These are phyloP conservation scores for Calypte anna DNA, from an alignment of 2,113 vertebrate species.

Conservation along the genomic window DNA sequence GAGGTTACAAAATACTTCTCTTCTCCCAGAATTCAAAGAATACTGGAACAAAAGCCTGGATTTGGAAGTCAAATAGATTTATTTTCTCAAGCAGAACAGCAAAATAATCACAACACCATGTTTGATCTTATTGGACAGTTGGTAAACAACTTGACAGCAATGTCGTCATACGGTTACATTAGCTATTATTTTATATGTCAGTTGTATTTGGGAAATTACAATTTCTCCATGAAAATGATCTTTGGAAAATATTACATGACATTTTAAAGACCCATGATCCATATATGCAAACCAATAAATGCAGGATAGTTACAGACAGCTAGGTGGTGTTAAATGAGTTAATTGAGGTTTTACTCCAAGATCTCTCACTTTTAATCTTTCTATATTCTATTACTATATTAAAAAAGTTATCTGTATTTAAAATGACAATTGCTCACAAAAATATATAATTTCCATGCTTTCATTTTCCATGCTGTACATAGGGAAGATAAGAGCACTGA, in stretches of 20 bases:
- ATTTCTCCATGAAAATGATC: constrained; percentile 38
- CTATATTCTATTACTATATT: not conserved
- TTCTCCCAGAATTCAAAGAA: constrained; percentile 4
- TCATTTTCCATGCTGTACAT: constrained; percentile 1
- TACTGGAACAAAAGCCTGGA: constrained; percentile 7
- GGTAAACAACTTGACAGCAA: constrained; percentile 61
- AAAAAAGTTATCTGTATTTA: constrained; percentile 48
- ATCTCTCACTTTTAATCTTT: not conserved
- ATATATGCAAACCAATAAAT: not conserved
- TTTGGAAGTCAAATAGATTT: constrained; percentile 20
- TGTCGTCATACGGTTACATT: constrained; percentile 27
- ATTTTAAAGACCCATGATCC: not conserved
- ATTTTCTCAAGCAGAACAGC: not conserved
- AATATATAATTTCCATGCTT: not conserved
- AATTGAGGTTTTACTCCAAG: not conserved
- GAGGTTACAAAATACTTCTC: not conserved
- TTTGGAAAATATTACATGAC: constrained; percentile 29
- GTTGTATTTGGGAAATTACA: constrained; percentile 42
- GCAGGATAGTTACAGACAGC: not conserved
- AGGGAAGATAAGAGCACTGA: not conserved
- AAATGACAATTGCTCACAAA: constrained; percentile 30
- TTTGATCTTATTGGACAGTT: constrained; percentile 41
- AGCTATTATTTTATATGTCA: constrained; percentile 37
- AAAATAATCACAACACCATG: constrained; percentile 22
- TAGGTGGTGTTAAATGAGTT: not conserved